These are phyloP conservation scores for Sparus aurata DNA, from an alignment of 2,797 vertebrate species.

Conservation along the genomic window DNA sequence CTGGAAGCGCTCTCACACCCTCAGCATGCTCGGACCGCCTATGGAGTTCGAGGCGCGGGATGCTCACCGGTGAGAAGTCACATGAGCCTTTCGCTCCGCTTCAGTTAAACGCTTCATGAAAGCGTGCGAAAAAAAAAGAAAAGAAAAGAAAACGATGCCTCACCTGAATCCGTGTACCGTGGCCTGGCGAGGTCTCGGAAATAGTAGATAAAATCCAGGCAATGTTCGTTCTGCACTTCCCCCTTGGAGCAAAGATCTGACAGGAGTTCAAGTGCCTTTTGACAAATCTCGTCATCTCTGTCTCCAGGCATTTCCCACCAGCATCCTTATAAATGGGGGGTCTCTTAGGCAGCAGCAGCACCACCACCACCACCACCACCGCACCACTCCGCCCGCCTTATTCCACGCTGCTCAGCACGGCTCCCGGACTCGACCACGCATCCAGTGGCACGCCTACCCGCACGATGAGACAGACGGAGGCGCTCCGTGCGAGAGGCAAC, in stretches of 20 bases:
- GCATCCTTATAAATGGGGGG: constrained; percentile 93
- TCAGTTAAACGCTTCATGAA: constrained; percentile 9
- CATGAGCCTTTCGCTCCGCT: constrained; percentile 9
- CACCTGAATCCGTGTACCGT: constrained; percentile 94
- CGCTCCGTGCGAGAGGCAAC: constrained; percentile 4
- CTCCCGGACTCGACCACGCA: constrained; percentile 51
- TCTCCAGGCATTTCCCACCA: constrained; percentile 99
- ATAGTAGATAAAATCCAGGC: constrained; percentile 97
- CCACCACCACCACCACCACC: constrained; percentile 76
- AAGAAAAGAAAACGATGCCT: constrained; percentile 40
- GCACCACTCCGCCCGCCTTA: constrained; percentile 70
- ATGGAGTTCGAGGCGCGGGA: constrained; percentile 12
- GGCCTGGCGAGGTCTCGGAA: constrained; percentile 95
- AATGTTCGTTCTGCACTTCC: constrained; percentile 96
- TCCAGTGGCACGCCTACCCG: constrained; percentile 72
- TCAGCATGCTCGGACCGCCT: not conserved
- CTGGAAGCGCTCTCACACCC: not conserved
- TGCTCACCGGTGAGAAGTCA: constrained; percentile 26
- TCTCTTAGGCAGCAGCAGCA: constrained; percentile 83
- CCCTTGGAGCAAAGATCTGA: constrained; percentile 96
- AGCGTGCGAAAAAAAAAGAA: not conserved
- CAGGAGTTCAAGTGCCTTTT: constrained; percentile 96
- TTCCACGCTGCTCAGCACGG: constrained; percentile 61
- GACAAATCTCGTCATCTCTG: constrained; percentile 99
- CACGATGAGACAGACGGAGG: constrained; percentile 40